Percentiles rank a stretch among this genome's conserved stretches.
These are phyloP conservation scores for Phyllostomus discolor DNA, from an alignment of 2,113 vertebrate species.

Conservation along the genomic window DNA sequence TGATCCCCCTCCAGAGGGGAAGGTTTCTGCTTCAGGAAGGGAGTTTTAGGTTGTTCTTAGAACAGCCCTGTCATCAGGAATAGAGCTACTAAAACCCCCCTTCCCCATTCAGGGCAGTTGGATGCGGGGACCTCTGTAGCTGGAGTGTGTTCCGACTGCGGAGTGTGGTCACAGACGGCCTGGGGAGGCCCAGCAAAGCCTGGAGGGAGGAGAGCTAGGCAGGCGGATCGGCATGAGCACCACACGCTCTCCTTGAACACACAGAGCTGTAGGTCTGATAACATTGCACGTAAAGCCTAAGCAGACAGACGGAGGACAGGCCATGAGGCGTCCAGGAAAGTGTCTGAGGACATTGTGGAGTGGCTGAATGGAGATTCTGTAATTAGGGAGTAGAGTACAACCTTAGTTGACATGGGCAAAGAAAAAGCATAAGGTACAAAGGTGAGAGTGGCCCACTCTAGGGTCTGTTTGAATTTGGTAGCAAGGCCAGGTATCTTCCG, in stretches of 20 bases:
- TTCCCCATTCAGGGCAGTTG: neutral
- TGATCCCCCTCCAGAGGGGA: neutral
- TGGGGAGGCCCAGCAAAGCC: neutral
- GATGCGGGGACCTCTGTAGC: neutral
- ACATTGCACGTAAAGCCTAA: rapidly evolving
- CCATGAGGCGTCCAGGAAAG: neutral
- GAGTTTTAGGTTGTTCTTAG: neutral
- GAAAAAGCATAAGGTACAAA: neutral
- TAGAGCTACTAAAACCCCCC: neutral
- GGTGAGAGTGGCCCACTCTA: neutral
- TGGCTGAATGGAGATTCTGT: neutral
- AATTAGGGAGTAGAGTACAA: neutral
- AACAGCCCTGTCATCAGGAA: neutral
- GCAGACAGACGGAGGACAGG: neutral
- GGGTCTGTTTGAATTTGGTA: neutral
- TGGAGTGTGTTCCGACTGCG: neutral
- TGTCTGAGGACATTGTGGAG: neutral
- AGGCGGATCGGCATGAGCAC: neutral
- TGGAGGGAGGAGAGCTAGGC: neutral
- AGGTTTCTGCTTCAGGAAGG: neutral
- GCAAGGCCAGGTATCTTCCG: neutral
- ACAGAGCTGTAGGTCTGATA: neutral
- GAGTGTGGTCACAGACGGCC: neutral
- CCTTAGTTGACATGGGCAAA: neutral
- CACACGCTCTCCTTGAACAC: neutral